A percentile compares a stretch with the other conserved stretches of the same genome.
phyloP scores from a whole-genome alignment of 2,888 invertebrate species.

The Brenthis ino region DNA sequence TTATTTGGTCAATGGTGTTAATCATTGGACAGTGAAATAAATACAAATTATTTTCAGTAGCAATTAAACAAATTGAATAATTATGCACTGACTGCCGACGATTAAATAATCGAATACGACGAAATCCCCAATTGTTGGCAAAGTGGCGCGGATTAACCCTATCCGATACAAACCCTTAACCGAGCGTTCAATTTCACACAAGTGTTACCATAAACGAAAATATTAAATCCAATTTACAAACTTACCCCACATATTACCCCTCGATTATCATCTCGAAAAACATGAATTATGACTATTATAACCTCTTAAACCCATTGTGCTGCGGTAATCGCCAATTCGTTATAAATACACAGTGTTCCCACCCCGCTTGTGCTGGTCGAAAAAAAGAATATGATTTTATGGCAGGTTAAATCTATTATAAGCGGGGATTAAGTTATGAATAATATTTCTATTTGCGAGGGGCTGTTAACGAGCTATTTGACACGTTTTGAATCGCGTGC shows the following conservation, averaged over 20 bases:
- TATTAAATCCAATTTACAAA: constrained; percentile 80
- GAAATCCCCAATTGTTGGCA: constrained; percentile 48
- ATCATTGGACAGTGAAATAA: constrained; percentile 35
- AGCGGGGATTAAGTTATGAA: constrained; percentile 79
- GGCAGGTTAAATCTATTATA: constrained; percentile 81
- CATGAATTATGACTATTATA: constrained; percentile 79
- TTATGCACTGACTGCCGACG: constrained; percentile 29
- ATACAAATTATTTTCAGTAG: constrained; percentile 37
- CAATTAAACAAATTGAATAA: constrained; percentile 39
- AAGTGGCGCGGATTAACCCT: constrained; percentile 59
- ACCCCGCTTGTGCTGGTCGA: constrained; percentile 69
- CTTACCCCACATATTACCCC: constrained; percentile 65
- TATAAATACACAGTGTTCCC: constrained; percentile 64
- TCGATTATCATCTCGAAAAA: constrained; percentile 72
- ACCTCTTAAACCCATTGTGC: constrained; percentile 70
- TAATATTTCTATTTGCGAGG: constrained; percentile 78
- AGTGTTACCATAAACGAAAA: constrained; percentile 76
- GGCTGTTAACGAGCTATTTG: constrained; percentile 77
- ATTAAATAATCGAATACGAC: constrained; percentile 28
- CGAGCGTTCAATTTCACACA: constrained; percentile 79
- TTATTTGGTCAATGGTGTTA: constrained; percentile 34
- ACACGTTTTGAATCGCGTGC: constrained; percentile 71
- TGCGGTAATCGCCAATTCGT: constrained; percentile 67
- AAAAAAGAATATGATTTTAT: constrained; percentile 79
- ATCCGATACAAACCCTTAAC: constrained; percentile 65